Percentiles rank a stretch among this genome's conserved stretches.
Conservation (phyloP, 2,113 vertebrate species). For the Ivindomyrus marchei region DNA sequence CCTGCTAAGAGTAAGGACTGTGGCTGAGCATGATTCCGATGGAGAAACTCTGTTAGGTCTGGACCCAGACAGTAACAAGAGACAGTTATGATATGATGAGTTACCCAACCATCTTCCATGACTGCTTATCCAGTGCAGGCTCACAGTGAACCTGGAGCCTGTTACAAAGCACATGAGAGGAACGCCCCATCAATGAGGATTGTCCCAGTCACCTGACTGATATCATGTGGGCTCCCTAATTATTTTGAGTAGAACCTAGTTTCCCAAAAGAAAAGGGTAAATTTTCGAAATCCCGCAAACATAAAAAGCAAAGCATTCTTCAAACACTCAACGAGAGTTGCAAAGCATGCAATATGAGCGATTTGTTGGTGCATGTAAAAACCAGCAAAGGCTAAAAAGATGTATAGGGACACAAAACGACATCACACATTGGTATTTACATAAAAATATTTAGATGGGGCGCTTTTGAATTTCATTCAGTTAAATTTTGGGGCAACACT, state of each 20-base stretch:
- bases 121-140: neutral
- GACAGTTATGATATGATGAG: neutral
- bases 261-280: neutral
- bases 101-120: neutral
- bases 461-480: neutral
- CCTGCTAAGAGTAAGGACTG: neutral
- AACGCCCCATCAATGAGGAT: neutral
- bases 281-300: neutral
- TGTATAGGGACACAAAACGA: neutral
- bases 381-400: neutral
- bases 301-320: neutral
- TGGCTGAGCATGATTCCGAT: neutral
- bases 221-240: neutral
- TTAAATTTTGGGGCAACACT: neutral
- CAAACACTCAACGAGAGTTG: neutral
- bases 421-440: neutral
- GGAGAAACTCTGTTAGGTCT: neutral
- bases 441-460: neutral
- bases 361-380: neutral
- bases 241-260: neutral
- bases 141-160: neutral
- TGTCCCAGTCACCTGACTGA: neutral
- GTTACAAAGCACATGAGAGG: neutral
- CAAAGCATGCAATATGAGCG: neutral
- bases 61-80: neutral